These are phyloP conservation scores for Ephestia elutella DNA, from an alignment of 1,140 invertebrate genomes.

Conservation along the genomic window DNA sequence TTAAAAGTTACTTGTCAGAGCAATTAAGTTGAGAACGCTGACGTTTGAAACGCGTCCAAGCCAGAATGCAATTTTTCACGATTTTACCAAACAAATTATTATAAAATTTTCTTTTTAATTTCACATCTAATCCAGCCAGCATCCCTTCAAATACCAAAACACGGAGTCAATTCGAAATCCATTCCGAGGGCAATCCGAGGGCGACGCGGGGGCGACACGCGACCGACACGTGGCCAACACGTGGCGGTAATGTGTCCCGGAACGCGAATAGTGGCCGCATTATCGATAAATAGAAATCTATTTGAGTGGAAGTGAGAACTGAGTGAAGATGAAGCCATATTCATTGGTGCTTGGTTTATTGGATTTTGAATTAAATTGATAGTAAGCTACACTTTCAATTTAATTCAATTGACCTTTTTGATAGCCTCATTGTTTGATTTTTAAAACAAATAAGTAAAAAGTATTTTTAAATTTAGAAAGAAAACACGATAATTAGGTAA, in stretches of 20 bases:
- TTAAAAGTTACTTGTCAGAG: too few relatives aligned
- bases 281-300: conserved; percentile 36
- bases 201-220: conserved; percentile 35
- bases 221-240: conserved; percentile 13
- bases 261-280: conserved; percentile 37
- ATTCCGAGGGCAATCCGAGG: conserved; percentile 29
- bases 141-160: conserved; percentile 3
- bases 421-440: too few relatives aligned
- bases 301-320: conserved; percentile 34
- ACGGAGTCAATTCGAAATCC: conserved; percentile 50
- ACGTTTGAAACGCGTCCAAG: too few relatives aligned
- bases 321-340: conserved; percentile 9
- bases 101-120: not conserved
- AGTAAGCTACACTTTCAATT: too few relatives aligned
- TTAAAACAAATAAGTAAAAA: too few relatives aligned
- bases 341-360: not conserved
- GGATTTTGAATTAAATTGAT: not conserved
- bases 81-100: too few relatives aligned
- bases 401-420: too few relatives aligned
- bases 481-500: too few relatives aligned
- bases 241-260: conserved; percentile 20
- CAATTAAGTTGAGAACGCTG: too few relatives aligned
- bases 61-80: too few relatives aligned
- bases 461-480: too few relatives aligned
- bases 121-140: not conserved